Evolutionary conservation across 2,113 vertebrate species (phyloP).

Genomic region (Lota lota): DNA sequence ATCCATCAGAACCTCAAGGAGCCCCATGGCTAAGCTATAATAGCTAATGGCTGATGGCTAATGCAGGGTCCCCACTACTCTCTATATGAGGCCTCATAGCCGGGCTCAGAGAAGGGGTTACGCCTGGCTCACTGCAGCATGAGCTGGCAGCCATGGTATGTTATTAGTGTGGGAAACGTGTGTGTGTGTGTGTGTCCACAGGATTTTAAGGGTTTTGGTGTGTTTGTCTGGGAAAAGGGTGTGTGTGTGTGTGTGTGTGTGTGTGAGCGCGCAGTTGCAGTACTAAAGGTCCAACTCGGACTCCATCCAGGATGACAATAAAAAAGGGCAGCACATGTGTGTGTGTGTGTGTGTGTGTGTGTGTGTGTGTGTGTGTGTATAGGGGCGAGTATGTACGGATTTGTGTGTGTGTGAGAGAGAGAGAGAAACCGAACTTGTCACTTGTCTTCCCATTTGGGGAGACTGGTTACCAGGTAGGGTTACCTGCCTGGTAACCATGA

Average conservation of each 20-base stretch:
- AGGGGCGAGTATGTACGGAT: too few species aligned
- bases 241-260: background rate
- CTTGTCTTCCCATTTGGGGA: too few species aligned
- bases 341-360: background rate
- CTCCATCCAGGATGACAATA: background rate
- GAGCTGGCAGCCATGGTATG: conserved; percentile 49
- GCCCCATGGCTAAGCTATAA: conserved; percentile 36
- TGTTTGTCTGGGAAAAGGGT: too few species aligned
- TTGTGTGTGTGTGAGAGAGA: too few species aligned
- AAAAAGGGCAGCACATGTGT: background rate
- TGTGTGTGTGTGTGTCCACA: background rate
- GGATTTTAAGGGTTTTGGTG: too few species aligned
- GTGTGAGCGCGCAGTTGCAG: background rate
- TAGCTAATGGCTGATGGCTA: conserved; percentile 46
- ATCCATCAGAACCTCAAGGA: conserved; percentile 48
- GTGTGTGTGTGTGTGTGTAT: too few species aligned
- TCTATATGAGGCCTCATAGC: conserved; percentile 36
- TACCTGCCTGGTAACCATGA: too few species aligned
- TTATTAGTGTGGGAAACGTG: conserved; percentile 24
- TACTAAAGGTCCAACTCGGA: too few species aligned
- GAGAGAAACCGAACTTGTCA: too few species aligned
- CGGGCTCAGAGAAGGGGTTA: conserved; percentile 23
- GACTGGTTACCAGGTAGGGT: too few species aligned
- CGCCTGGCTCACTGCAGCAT: conserved; percentile 22
- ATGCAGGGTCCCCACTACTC: conserved; percentile 27